Percentiles rank a stretch among this genome's conserved stretches.
These are phyloP conservation scores for Anisognathus igniventris DNA, from an alignment of 2,797 vertebrate genomes.

Conservation along the genomic window DNA sequence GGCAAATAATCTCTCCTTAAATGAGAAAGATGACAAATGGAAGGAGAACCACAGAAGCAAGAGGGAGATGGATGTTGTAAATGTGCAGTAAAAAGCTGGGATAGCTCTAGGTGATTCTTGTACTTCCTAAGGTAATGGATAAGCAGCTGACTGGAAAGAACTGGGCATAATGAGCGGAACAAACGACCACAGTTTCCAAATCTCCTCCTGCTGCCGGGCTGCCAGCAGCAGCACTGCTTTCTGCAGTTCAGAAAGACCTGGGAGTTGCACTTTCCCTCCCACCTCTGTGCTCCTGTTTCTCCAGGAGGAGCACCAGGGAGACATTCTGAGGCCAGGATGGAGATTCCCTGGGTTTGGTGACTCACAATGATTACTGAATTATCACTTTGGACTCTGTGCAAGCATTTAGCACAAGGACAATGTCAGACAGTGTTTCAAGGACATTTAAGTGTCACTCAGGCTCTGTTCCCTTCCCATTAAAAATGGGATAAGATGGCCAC, in stretches of 20 bases:
- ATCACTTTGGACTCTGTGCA: neutral
- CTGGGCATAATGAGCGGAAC: neutral
- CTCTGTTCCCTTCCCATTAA: neutral
- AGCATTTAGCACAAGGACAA: neutral
- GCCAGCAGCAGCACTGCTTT: neutral
- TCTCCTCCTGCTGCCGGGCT: neutral
- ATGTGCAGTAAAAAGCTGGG: neutral
- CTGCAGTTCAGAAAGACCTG: neutral
- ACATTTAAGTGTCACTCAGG: neutral
- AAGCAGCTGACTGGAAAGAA: conserved; percentile 43
- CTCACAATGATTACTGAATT: neutral
- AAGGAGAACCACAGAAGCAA: neutral
- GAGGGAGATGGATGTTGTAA: neutral
- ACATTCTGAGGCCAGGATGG: neutral
- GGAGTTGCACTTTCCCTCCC: neutral
- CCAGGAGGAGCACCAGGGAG: neutral
- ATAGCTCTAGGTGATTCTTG: conserved; percentile 13
- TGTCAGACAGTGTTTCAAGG: neutral
- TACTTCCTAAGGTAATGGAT: conserved; percentile 31
- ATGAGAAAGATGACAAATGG: neutral
- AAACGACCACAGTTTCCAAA: conserved; percentile 12
- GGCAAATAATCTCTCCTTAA: neutral
- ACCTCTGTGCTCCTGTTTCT: neutral
- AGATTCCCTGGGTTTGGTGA: neutral
- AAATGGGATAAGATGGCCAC: neutral